phyloP scores from a whole-genome alignment of 2,113 vertebrate species.

The Saguinus midas region DNA sequence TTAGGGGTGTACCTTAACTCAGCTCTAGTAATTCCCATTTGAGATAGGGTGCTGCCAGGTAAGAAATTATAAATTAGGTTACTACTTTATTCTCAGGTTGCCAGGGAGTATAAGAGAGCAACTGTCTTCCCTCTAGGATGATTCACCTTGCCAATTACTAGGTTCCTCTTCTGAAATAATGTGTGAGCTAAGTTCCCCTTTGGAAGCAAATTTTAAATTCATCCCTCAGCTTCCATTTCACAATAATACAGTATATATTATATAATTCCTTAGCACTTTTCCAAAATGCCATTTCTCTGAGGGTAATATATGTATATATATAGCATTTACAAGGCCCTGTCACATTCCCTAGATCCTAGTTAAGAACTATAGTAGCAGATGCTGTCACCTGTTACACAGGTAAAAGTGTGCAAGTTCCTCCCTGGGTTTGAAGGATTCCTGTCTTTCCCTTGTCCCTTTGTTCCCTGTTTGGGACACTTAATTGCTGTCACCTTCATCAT shows the following conservation, averaged over 20 bases:
- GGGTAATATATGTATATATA: neutral
- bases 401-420: neutral
- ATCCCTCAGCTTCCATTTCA: neutral
- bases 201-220: neutral
- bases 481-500: neutral
- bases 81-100: neutral
- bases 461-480: neutral
- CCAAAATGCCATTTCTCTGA: neutral
- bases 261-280: neutral
- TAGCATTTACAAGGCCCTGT: neutral
- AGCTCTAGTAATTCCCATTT: neutral
- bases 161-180: neutral
- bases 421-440: neutral
- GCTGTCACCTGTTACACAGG: neutral
- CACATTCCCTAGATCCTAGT: neutral
- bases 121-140: neutral
- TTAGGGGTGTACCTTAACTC: neutral
- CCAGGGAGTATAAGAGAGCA: neutral
- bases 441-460: neutral
- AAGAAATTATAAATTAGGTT: neutral
- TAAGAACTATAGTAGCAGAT: neutral
- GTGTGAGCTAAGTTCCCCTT: neutral
- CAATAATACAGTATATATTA: neutral
- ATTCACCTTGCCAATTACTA: neutral
- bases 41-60: neutral